These are phyloP conservation scores for Polypedilum pembai DNA, from an alignment of 1,140 invertebrate species.

Conservation along the genomic window DNA sequence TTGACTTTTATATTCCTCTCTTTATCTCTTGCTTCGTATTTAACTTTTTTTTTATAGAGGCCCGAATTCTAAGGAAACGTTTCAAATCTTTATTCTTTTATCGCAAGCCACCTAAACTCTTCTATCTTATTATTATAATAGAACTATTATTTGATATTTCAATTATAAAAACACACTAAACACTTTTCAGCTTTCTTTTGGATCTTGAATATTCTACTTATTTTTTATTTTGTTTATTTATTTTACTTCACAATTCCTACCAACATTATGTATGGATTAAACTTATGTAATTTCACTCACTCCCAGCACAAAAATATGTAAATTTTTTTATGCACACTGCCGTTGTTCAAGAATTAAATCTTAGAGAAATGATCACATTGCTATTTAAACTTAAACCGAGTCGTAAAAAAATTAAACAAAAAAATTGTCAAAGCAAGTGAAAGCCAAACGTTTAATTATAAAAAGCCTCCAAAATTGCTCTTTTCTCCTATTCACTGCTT, in stretches of 20 bases:
- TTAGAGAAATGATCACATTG: conserved; percentile 9
- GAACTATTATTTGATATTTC: too few species aligned
- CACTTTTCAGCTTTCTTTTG: too few species aligned
- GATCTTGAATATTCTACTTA: too few species aligned
- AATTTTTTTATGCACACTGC: background rate
- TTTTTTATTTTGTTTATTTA: too few species aligned
- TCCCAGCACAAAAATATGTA: background rate
- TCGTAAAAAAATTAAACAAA: background rate
- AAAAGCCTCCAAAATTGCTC: conserved; percentile 11
- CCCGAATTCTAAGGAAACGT: too few species aligned
- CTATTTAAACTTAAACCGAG: background rate
- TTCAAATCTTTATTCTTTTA: too few species aligned
- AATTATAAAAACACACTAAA: too few species aligned
- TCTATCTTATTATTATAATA: too few species aligned
- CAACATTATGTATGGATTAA: background rate
- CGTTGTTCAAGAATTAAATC: background rate
- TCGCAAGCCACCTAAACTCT: too few species aligned
- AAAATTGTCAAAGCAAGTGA: background rate
- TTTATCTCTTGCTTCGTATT: background rate
- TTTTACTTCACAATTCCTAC: conserved; percentile 6
- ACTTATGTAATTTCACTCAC: conserved; percentile 15
- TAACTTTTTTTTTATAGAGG: background rate
- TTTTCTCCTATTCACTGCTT: background rate
- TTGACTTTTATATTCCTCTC: conserved; percentile 11
- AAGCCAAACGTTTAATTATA: conserved; percentile 11